These are phyloP conservation scores for Lacerta bilineata DNA, from an alignment of 2,797 vertebrate species.

Conservation along the genomic window DNA sequence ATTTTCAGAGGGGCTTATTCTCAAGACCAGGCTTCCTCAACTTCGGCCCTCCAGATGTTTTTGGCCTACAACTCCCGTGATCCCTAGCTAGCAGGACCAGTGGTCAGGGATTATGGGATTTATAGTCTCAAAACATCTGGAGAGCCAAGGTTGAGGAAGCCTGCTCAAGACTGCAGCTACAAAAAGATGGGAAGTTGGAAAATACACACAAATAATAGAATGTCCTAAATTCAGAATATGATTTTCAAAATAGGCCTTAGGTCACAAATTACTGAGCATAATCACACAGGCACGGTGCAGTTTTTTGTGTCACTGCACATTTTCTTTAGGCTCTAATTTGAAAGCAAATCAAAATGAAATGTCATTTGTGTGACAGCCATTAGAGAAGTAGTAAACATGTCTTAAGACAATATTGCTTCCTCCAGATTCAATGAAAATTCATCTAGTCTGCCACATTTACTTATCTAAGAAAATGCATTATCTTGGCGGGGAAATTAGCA, in stretches of 20 bases:
- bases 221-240: not conserved
- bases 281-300: slow-evolving; percentile 7
- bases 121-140: no score
- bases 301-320: slow-evolving; percentile 53
- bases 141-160: no score
- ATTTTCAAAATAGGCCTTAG: slow-evolving; percentile 54
- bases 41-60: no score
- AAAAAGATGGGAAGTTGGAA: not conserved
- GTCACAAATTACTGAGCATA: not conserved
- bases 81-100: no score
- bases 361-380: slow-evolving; percentile 50
- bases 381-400: slow-evolving; percentile 30
- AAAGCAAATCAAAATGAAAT: slow-evolving; percentile 40
- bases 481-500: not conserved
- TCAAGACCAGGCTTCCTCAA: no score
- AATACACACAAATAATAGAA: not conserved
- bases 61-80: no score
- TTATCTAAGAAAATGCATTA: slow-evolving; percentile 29
- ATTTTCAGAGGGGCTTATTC: not conserved
- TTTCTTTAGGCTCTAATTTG: slow-evolving; percentile 42
- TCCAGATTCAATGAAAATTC: not conserved
- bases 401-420: slow-evolving; percentile 37
- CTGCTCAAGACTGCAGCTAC: not conserved
- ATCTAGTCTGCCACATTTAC: slow-evolving; percentile 29
- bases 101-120: no score